These are phyloP conservation scores for Eupithecia tripunctaria DNA, from an alignment of 2,888 invertebrate genomes.

Conservation along the genomic window DNA sequence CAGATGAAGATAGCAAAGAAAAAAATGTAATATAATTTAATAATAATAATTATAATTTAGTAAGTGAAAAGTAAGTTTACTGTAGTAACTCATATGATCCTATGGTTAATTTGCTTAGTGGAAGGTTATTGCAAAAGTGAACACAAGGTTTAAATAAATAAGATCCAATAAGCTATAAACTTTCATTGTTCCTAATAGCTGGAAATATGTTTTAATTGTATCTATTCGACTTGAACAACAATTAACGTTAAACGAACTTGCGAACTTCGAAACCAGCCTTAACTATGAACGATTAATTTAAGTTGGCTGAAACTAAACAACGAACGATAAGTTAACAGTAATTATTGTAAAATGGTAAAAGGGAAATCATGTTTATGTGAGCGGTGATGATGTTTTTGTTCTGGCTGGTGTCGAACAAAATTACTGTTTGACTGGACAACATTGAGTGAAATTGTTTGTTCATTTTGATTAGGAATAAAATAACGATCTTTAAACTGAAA, in stretches of 20 bases:
- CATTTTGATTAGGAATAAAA: too few species aligned
- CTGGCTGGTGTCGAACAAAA: too few species aligned
- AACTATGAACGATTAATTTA: constrained; percentile 41
- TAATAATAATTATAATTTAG: too few species aligned
- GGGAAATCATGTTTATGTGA: background rate
- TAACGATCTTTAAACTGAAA: too few species aligned
- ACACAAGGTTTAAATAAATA: background rate
- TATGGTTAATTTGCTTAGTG: too few species aligned
- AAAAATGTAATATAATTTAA: too few species aligned
- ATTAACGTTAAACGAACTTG: constrained; percentile 35
- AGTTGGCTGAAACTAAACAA: constrained; percentile 34
- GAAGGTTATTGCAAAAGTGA: background rate
- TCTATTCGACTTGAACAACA: constrained; percentile 39
- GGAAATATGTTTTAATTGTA: constrained; percentile 27
- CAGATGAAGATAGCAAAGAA: too few species aligned
- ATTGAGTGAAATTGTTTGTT: too few species aligned
- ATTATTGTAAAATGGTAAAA: constrained; percentile 5
- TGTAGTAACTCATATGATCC: too few species aligned
- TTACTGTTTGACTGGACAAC: too few species aligned
- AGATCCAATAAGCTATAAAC: background rate
- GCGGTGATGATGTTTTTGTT: background rate
- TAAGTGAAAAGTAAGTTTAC: too few species aligned
- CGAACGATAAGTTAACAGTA: constrained; percentile 19
- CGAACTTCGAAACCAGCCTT: constrained; percentile 34
- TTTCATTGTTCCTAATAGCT: constrained; percentile 9